Evolutionary conservation across 2,888 invertebrate genomes (phyloP).

Genomic region (Trichacis sp.): DNA sequence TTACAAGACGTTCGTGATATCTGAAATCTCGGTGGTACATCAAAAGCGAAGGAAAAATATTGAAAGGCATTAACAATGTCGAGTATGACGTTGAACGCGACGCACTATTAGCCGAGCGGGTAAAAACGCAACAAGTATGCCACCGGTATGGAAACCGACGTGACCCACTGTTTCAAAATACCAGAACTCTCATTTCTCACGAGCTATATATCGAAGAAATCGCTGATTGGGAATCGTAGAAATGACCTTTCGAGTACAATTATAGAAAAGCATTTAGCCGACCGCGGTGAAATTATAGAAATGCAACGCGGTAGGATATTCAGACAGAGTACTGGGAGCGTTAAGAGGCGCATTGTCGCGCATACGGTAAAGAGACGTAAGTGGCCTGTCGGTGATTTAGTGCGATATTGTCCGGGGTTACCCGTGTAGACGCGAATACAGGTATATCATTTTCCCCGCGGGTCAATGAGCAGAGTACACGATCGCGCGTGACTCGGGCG

Average conservation of each 20-base stretch:
- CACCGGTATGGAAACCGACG: neutral
- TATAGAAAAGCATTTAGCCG: conserved; percentile 14
- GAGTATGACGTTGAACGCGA: too few species aligned
- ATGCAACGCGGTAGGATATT: conserved; percentile 16
- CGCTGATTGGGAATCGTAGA: neutral
- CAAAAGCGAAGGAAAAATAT: neutral
- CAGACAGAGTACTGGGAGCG: conserved; percentile 22
- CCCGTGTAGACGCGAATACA: conserved; percentile 25
- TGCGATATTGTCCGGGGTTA: conserved; percentile 28
- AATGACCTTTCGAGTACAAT: conserved; percentile 5
- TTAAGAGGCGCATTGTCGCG: conserved; percentile 21
- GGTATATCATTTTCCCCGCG: conserved; percentile 26
- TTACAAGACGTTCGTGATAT: neutral
- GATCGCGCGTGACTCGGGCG: conserved; percentile 19
- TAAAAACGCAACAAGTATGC: neutral
- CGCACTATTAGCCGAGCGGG: neutral
- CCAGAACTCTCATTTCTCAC: conserved; percentile 1
- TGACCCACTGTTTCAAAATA: conserved; percentile 1
- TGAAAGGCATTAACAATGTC: too few species aligned
- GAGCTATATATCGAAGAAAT: neutral
- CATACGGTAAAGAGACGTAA: conserved; percentile 28
- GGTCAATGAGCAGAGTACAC: conserved; percentile 29
- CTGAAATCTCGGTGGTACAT: neutral
- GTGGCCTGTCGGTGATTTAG: conserved; percentile 34
- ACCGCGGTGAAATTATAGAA: too few species aligned